These are phyloP conservation scores for Omphaloscelis lunosa DNA, from an alignment of 2,888 invertebrate genomes.

Conservation along the genomic window DNA sequence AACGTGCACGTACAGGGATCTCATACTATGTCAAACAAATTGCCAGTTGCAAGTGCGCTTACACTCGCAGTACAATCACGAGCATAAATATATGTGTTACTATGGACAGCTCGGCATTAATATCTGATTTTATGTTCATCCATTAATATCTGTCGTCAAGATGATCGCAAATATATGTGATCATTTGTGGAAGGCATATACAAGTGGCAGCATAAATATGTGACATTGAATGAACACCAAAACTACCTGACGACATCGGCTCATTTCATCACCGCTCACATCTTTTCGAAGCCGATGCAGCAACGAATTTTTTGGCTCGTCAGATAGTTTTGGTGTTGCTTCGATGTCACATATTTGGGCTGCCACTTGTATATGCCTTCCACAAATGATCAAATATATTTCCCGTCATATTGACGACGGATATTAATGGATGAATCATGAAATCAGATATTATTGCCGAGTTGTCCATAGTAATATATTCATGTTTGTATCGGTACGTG, in stretches of 20 bases:
- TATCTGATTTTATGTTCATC: no score
- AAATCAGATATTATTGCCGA: background rate
- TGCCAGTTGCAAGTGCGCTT: background rate
- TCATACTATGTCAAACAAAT: background rate
- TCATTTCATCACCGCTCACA: no score
- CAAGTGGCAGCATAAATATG: background rate
- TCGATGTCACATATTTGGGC: no score
- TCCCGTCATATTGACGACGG: background rate
- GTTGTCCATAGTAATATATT: no score
- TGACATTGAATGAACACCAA: background rate
- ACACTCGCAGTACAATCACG: background rate
- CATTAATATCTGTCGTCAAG: no score
- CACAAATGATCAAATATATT: background rate
- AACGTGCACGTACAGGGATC: background rate
- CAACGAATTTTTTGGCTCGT: background rate
- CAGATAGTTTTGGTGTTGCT: no score
- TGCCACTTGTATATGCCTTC: background rate
- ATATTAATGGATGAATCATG: background rate
- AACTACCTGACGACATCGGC: background rate
- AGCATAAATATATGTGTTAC: no score
- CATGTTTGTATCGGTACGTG: background rate
- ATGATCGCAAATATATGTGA: no score
- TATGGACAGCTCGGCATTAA: no score
- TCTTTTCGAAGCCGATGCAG: background rate
- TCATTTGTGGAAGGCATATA: background rate